Conservation (phyloP, 2,797 vertebrate genomes). For the Prunella strophiata region DNA sequence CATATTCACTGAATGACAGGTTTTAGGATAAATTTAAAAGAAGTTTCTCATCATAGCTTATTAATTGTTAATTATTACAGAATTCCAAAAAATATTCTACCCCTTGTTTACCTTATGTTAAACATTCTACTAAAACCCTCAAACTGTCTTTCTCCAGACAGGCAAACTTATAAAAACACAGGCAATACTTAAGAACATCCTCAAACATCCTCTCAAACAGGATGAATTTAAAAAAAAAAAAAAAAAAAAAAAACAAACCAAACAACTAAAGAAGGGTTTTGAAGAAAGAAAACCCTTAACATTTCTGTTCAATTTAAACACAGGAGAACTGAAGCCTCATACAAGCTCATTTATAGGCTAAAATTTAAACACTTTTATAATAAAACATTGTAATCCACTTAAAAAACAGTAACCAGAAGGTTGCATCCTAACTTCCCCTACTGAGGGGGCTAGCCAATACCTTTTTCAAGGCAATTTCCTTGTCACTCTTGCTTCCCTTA, state of each 20-base stretch:
- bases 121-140: neutral
- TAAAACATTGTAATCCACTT: neutral
- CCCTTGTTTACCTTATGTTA: neutral
- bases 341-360: neutral
- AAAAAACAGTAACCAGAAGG: neutral
- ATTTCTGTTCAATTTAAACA: neutral
- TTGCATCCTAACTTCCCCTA: neutral
- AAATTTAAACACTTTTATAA: neutral
- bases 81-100: neutral
- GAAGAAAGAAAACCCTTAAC: neutral
- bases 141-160: neutral
- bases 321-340: neutral
- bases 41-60: neutral
- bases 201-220: neutral
- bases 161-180: neutral
- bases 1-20: neutral
- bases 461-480: neutral
- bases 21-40: neutral
- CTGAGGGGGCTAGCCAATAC: neutral
- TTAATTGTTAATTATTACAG: neutral
- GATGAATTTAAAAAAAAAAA: neutral
- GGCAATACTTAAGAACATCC: neutral
- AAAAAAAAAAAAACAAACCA: no score
- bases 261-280: neutral
- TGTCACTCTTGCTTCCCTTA: constrained; percentile 52